Evolutionary conservation across 2,113 vertebrate genomes (phyloP), one percentile per base, ranked within the genome.

Genomic region (Isichthys henryi): DNA sequence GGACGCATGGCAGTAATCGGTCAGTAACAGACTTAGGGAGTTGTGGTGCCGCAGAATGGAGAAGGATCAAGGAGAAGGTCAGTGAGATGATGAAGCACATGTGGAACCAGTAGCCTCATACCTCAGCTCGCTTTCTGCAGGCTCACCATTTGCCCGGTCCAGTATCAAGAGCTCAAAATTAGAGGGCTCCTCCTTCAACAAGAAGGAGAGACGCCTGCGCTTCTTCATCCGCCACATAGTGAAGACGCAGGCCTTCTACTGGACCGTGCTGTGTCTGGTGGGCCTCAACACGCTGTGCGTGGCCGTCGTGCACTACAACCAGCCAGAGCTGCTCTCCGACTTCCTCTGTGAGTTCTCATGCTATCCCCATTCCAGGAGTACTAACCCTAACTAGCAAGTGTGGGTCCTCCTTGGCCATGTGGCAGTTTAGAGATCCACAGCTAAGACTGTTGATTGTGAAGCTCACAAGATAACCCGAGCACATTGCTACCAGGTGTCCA

Each of bases 221-320:
- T 99, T 98, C 95, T 95, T 97, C 21, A 96, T 99, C 94, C 96
- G 97, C 77, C 97, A 96, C 82, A 91, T 97, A 62, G 98, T 98
- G 82, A 99, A 99, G 95, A 97, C 97, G 74, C 98, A 98, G 96
- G 96, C 96, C 90, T 99, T 99, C 94, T 99, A 99, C 95, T 99
- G 98, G 98, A 96, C 96, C 46, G 97, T 99, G 90, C 96, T 99
- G 92, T 97, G 97, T 92, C 95, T 98, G 93, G 98, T 99, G 93
- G 97, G 97, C 89, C 97, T 99, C 93, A 99, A 99, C 96, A 99
- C 98, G 4, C 89, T 99, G 94, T 99, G 98, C 93, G 97, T 99
- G 89, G 98, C 98, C 53, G 97, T 97, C 0, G 98, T 99, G 74
- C 98, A 98, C 95, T 98, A 99, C 89, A 93, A 97, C 96, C 98